phyloP scores from a whole-genome alignment of 1,140 invertebrate species.

The Drosophila malerkotliana region DNA sequence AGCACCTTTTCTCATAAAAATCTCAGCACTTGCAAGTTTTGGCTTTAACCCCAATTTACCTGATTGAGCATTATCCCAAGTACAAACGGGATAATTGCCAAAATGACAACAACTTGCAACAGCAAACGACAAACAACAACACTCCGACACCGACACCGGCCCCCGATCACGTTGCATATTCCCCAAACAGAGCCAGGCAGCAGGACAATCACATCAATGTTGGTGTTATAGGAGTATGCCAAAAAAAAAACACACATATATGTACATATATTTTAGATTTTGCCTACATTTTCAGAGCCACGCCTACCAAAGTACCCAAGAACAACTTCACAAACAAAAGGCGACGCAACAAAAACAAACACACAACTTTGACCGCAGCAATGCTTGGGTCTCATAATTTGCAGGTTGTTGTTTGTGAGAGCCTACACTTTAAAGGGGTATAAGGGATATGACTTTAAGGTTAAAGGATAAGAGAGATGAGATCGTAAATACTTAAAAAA shows the following conservation, averaged over 20 bases:
- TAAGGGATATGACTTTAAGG: background rate
- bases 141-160: too few species aligned
- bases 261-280: background rate
- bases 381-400: slow-evolving; percentile 47
- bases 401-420: slow-evolving; percentile 14
- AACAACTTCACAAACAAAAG: slow-evolving; percentile 3
- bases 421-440: slow-evolving; percentile 3
- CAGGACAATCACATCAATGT: slow-evolving; percentile 13
- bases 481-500: too few species aligned
- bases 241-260: slow-evolving; percentile 27
- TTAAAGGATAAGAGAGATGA: too few species aligned
- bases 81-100: slow-evolving; percentile 7
- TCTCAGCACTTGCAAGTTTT: background rate
- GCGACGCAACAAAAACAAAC: background rate
- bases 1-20: background rate
- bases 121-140: background rate
- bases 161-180: slow-evolving; percentile 6
- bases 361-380: slow-evolving; percentile 49
- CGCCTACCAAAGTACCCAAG: slow-evolving; percentile 8
- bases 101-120: slow-evolving; percentile 11
- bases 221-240: slow-evolving; percentile 29
- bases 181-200: background rate
- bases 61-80: slow-evolving; percentile 5
- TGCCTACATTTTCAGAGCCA: slow-evolving; percentile 5
- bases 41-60: background rate